A percentile compares a stretch with the other conserved stretches of the same genome.
phyloP scores from a whole-genome alignment of 2,113 vertebrate species.

The Poicephalus gulielmi region DNA sequence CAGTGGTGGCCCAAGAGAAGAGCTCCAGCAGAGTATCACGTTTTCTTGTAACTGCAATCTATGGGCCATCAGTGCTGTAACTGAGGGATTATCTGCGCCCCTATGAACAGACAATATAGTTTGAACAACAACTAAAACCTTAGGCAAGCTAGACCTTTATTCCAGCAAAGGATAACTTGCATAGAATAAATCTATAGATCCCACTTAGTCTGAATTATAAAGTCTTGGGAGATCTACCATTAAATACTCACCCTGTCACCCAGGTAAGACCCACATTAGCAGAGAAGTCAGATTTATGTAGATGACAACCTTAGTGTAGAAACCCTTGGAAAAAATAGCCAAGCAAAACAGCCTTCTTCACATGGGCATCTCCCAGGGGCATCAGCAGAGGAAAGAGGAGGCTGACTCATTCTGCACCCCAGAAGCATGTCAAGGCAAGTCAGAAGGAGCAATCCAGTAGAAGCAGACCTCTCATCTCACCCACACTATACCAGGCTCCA shows the following conservation, averaged over 20 bases:
- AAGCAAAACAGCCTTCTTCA: neutral
- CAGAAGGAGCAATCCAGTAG: neutral
- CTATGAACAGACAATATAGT: neutral
- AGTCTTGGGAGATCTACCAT: neutral
- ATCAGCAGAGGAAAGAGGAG: neutral
- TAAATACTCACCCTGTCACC: neutral
- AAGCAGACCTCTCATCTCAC: neutral
- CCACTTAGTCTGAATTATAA: neutral
- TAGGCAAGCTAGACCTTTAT: neutral
- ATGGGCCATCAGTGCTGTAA: neutral
- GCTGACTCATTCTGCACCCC: neutral
- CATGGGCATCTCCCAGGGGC: neutral
- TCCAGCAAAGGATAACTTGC: neutral
- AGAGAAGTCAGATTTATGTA: neutral
- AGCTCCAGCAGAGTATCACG: neutral
- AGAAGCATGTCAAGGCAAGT: neutral
- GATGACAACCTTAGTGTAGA: neutral
- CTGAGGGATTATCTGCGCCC: neutral
- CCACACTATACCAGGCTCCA: neutral
- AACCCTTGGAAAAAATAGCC: neutral
- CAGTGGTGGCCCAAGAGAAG: neutral
- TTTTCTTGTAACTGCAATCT: neutral
- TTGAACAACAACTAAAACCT: neutral
- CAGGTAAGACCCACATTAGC: neutral
- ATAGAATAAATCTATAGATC: neutral